phyloP scores from a whole-genome alignment of 1,140 invertebrate species.

The Drosophila carrolli region DNA sequence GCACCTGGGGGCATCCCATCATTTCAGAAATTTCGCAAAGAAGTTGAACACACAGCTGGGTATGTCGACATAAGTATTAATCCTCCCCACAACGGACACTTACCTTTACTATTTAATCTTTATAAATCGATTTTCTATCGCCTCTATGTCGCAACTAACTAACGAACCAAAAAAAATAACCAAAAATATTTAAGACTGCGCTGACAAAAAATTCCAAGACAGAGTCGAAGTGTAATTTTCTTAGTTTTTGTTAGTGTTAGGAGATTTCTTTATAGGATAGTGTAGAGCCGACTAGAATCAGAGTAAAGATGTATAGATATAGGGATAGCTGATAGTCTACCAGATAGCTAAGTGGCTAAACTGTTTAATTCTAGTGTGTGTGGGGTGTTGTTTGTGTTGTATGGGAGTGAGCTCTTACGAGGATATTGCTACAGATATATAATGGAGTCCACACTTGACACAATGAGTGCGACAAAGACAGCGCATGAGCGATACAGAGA shows the following conservation, averaged over 20 bases:
- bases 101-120: slow-evolving; percentile 66
- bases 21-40: slow-evolving; percentile 41
- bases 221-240: slow-evolving; percentile 62
- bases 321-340: slow-evolving; percentile 43
- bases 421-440: slow-evolving; percentile 32
- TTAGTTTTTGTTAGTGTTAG: slow-evolving; percentile 64
- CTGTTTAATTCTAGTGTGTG: slow-evolving; percentile 32
- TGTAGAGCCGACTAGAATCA: slow-evolving; percentile 22
- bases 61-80: slow-evolving; percentile 54
- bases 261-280: slow-evolving; percentile 33
- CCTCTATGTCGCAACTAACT: slow-evolving; percentile 66
- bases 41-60: slow-evolving; percentile 39
- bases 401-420: slow-evolving; percentile 28
- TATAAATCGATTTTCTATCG: slow-evolving; percentile 71
- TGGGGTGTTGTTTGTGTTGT: slow-evolving; percentile 58
- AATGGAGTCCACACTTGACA: slow-evolving; percentile 23
- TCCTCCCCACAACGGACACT: slow-evolving; percentile 59
- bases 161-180: slow-evolving; percentile 35
- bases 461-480: slow-evolving; percentile 27
- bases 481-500: slow-evolving; percentile 17
- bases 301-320: slow-evolving; percentile 18
- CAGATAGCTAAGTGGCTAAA: slow-evolving; percentile 26
- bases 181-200: slow-evolving; percentile 20
- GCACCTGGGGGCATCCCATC: slow-evolving; percentile 52
- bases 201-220: slow-evolving; percentile 73